These are phyloP conservation scores for Tridacna crocea DNA, from an alignment of 2,888 invertebrate genomes.

Conservation along the genomic window DNA sequence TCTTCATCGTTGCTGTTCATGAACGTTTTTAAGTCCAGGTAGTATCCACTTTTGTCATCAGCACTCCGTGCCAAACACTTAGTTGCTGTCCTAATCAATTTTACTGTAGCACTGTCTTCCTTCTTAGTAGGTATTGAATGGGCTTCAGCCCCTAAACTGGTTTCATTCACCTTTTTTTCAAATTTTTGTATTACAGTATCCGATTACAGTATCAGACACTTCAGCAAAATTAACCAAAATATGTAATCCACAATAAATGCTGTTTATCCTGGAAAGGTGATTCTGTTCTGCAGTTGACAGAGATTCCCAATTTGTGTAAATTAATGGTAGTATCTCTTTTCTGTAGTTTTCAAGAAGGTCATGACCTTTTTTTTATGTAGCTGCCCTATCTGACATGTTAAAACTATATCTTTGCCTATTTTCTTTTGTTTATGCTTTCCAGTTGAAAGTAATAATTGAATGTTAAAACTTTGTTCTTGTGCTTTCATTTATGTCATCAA, in stretches of 20 bases:
- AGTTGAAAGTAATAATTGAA: constrained; percentile 20
- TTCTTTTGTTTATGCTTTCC: too few species aligned
- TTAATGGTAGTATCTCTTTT: constrained; percentile 35
- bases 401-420: too few species aligned
- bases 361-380: constrained; percentile 42
- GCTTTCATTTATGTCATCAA: constrained; percentile 28
- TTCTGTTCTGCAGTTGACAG: constrained; percentile 36
- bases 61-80: constrained; percentile 30
- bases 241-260: constrained; percentile 44
- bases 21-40: constrained; percentile 28
- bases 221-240: constrained; percentile 46
- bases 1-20: constrained; percentile 19
- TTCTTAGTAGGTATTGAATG: constrained; percentile 15
- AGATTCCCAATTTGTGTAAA: constrained; percentile 38
- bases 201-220: constrained; percentile 36
- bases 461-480: constrained; percentile 18
- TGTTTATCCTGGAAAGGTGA: constrained; percentile 31
- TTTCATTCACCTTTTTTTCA: constrained; percentile 29
- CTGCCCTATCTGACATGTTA: constrained; percentile 51
- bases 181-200: constrained; percentile 28
- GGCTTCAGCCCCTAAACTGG: constrained; percentile 19
- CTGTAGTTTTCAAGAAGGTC: constrained; percentile 30
- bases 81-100: constrained; percentile 23
- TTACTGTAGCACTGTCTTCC: constrained; percentile 23
- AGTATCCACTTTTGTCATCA: constrained; percentile 39